Base-by-base conservation (phyloP, 2,888 invertebrate genomes). In the Arge pagana region DNA sequence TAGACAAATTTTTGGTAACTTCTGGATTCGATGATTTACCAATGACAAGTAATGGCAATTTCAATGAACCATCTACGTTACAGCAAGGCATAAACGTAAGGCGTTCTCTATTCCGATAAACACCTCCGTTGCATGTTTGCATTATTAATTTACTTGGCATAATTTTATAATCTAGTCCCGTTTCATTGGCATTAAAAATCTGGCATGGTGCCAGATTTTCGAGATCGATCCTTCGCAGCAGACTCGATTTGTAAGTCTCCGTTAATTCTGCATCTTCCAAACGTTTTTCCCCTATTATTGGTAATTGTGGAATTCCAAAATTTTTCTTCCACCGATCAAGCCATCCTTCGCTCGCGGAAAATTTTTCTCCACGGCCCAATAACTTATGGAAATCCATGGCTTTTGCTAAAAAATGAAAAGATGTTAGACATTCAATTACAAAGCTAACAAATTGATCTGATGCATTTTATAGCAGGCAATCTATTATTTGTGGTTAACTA, bases 271-370 rank as follows among this genome's bases (percentile, higher is more conserved):
- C 24, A 28, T 61, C 53, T 33, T 57, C 59, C 24, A 57, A 61
- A 18, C 58, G 28, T 51, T 57, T 56, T 52, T 61, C 60, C 8
- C 58, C 60, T 16, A 50, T 42, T 24, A 62, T 40, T 40, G 48
- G 35, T 30, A 61, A 35, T 26, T 53, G 51, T 49, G 57, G 48
- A 50, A 63, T 58, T 31, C 57, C 55, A 56, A 45, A 55, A 52
- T 18, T 54, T 56, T 54, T n/a, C n/a, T 65, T 64, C 36, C 59
- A 66, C 35, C 61, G 50, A 52, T 57, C 55, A 35, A 66, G 57
- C 62, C 63, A 67, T 48, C 64, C 57, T 13, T 28, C 30, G 23
- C 60, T 60, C 11, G 63, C 60, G 16, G 49, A 39, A 24, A 64
- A 63, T n/a, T 24, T 39, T 35, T n/a, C n/a, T n/a, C n/a, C n/a